Evolutionary conservation across 2,888 invertebrate genomes (phyloP).

Genomic region (Tenthredo scrophulariae): DNA sequence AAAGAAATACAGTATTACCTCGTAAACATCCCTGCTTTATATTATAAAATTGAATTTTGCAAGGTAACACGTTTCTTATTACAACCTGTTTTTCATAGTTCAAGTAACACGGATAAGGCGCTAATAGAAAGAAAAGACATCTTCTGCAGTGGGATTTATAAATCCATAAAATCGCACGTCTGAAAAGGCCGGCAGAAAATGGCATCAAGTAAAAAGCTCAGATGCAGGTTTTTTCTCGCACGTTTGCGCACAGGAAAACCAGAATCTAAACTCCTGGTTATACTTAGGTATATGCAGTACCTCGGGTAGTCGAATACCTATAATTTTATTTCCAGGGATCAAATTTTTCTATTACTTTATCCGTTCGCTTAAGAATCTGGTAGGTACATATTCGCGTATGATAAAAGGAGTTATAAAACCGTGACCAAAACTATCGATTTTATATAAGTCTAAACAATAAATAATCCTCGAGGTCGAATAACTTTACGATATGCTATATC

Average conservation of each 20-base stretch:
- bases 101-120: background rate
- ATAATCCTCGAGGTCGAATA: background rate
- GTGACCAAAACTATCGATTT: background rate
- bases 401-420: background rate
- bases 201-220: background rate
- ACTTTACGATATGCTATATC: background rate
- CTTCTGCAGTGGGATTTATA: slow-evolving; percentile 1
- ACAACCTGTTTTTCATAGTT: slow-evolving; percentile 21
- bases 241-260: background rate
- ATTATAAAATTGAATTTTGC: slow-evolving; percentile 16
- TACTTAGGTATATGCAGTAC: background rate
- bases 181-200: background rate
- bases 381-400: background rate
- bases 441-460: background rate
- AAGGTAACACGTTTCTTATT: slow-evolving; percentile 31
- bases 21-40: slow-evolving; percentile 25
- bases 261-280: background rate
- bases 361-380: background rate
- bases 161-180: slow-evolving; percentile 25
- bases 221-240: background rate
- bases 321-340: slow-evolving; percentile 39
- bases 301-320: slow-evolving; percentile 38
- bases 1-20: slow-evolving; percentile 26
- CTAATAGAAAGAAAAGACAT: background rate
- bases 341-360: slow-evolving; percentile 10